These are phyloP conservation scores for Rhagonycha lutea DNA, from an alignment of 2,888 invertebrate species.

Conservation along the genomic window DNA sequence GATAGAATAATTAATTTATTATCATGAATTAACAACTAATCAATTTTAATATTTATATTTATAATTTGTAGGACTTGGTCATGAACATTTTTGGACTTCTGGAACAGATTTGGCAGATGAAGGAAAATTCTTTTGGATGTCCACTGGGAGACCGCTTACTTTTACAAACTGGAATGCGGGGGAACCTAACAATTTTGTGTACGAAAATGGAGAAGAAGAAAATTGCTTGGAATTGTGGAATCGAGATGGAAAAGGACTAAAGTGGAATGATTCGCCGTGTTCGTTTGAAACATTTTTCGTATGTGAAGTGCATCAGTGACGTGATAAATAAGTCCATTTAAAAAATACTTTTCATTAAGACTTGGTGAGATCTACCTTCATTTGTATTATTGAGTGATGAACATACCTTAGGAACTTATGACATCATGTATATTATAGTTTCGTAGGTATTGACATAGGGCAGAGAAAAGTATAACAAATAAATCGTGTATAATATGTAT, in stretches of 20 bases:
- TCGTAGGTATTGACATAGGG: neutral
- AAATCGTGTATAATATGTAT: neutral
- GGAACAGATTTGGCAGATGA: constrained; percentile 91
- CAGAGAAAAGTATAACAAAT: neutral
- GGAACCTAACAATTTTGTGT: constrained; percentile 91
- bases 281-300: constrained; percentile 92
- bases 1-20: too few relatives aligned
- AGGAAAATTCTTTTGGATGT: constrained; percentile 92
- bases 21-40: too few relatives aligned
- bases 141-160: constrained; percentile 83
- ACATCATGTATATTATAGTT: neutral
- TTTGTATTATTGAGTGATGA: neutral
- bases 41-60: too few relatives aligned
- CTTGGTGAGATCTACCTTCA: constrained; percentile 2
- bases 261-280: constrained; percentile 94
- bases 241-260: constrained; percentile 87
- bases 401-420: neutral
- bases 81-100: constrained; percentile 93
- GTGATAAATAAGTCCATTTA: constrained; percentile 31
- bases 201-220: constrained; percentile 92
- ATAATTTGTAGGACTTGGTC: constrained; percentile 74
- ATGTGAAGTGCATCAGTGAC: constrained; percentile 73
- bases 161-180: constrained; percentile 94
- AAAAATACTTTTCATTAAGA: neutral
- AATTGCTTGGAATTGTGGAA: constrained; percentile 91